phyloP scores from a whole-genome alignment of 2,113 vertebrate species.

The Pithys albifrons region DNA sequence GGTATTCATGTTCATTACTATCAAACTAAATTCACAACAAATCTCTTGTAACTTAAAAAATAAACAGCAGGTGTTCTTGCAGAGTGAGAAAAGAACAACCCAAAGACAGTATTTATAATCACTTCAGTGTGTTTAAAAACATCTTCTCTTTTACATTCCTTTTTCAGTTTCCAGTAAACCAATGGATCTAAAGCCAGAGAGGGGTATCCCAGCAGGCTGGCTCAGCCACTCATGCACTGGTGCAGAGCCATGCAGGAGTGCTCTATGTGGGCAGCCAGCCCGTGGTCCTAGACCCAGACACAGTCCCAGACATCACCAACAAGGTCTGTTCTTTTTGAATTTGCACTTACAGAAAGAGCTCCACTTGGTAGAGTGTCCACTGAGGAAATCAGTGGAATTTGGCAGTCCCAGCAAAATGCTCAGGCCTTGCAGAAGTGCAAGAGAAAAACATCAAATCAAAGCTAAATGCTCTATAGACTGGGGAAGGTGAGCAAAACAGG shows the following conservation, averaged over 20 bases:
- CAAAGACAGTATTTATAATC: not conserved
- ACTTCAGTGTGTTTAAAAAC: not conserved
- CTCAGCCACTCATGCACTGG: not conserved
- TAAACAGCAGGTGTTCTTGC: not conserved
- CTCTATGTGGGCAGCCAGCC: not conserved
- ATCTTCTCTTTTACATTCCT: not conserved
- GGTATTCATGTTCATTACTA: not conserved
- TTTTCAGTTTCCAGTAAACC: not conserved
- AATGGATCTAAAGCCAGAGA: not conserved
- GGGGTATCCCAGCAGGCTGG: not conserved
- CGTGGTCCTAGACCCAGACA: not conserved
- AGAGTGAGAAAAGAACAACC: not conserved
- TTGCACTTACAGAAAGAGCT: not conserved
- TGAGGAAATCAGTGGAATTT: not conserved
- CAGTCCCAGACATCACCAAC: not conserved
- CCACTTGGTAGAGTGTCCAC: not conserved
- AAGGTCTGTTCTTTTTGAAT: not conserved
- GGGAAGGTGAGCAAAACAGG: not conserved
- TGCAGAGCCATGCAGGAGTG: accelerated
- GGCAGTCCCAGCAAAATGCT: not conserved
- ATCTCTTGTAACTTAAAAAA: not conserved
- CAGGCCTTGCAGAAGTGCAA: not conserved
- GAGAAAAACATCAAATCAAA: not conserved
- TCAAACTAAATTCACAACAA: not conserved
- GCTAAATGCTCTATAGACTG: not conserved